Evolutionary conservation across 2,888 invertebrate genomes (phyloP), one percentile per base, ranked within the genome.

Genomic region (Oscheius sp.): DNA sequence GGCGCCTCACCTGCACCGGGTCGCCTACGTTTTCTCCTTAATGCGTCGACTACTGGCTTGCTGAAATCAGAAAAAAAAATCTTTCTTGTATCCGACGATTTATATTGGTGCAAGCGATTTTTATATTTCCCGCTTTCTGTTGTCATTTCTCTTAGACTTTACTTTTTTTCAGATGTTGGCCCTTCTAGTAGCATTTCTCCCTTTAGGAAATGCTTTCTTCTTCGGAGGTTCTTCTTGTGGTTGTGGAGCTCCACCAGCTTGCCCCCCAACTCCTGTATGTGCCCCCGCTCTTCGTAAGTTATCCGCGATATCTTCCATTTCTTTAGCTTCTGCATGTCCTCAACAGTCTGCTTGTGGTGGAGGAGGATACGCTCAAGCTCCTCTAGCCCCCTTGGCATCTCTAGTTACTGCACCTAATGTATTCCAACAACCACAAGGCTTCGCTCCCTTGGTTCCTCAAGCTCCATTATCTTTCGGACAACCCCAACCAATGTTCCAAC

Each of bases 201-300:
- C 66, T 17, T 8, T 69, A n/a, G 64, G 56, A 24, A 67, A 70
- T 71, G 76, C 78, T 12, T 77, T 78, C 74, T 78, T 78, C 78
- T 78, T 76, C 45, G 76, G 76, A 32, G 71, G 73, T 9, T 51
- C 62, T 9, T 67, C 68, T 5, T 74, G 77, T 28, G 77, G 77
- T 9, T 78, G 76, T 38, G 72, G 73, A 22, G 72, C 70, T 45
- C 75, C 76, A 45, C 70, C 72, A 4, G 71, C 73, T 41, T 70
- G 73, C 1, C 73, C 73, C 62, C 74, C 74, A 54, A 69, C 72
- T 8, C 70, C 77, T 59, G 65, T 74, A 36, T 65, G 65, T 28
- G 51, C 56, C 20, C 65, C 51, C 36, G 22, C 30, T 30, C 62
- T 62, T 12, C 62, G 62, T 62, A 62, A 62, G 62, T 62, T 44